These are phyloP conservation scores for Sarcophaga subvicina DNA, from an alignment of 2,888 invertebrate genomes.

Conservation along the genomic window DNA sequence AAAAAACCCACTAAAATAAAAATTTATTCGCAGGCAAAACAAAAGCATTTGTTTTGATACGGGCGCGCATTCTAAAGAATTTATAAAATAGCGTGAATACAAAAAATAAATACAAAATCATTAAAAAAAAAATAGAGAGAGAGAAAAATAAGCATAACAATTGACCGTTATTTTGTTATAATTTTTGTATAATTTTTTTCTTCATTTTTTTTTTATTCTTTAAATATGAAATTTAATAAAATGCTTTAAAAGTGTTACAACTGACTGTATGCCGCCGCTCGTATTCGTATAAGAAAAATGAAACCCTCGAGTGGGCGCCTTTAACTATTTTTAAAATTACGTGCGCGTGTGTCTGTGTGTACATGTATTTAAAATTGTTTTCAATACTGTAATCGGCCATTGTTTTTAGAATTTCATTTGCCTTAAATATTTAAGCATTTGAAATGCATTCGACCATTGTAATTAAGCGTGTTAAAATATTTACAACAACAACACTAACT, in stretches of 20 bases:
- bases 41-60: conserved; percentile 40
- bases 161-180: conserved; percentile 35
- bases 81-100: conserved; percentile 50
- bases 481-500: conserved; percentile 20
- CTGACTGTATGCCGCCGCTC: background rate
- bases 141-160: conserved; percentile 14
- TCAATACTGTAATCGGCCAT: conserved; percentile 23
- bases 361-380: background rate
- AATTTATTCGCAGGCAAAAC: conserved; percentile 55
- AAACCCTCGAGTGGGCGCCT: conserved; percentile 18
- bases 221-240: conserved; percentile 27
- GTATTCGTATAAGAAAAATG: background rate
- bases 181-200: too few species aligned
- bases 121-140: background rate
- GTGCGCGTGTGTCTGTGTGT: too few species aligned
- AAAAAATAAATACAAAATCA: conserved; percentile 14
- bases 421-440: conserved; percentile 44
- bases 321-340: background rate
- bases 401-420: conserved; percentile 57
- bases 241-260: conserved; percentile 19
- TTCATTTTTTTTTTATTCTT: too few species aligned
- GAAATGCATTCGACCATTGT: conserved; percentile 65
- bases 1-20: conserved; percentile 9
- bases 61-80: conserved; percentile 50
- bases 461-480: conserved; percentile 66